Evolutionary conservation across 1,140 invertebrate genomes (phyloP), one percentile per base, ranked within the genome.

Genomic region (Forficula auricularia): DNA sequence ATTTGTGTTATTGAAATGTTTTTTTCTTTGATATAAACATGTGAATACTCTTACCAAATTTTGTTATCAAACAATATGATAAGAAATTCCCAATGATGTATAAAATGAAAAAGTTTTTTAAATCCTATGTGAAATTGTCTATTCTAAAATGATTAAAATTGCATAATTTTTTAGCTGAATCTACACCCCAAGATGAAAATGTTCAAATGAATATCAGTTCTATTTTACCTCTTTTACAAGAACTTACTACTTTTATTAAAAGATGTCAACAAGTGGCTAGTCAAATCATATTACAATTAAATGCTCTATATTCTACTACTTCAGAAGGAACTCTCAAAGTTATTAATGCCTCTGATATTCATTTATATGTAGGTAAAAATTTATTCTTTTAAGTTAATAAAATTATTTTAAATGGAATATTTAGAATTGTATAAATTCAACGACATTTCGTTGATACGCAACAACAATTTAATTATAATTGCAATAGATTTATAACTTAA

Each of bases 271-370:
- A 77, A 51, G 75, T 80, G 9, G 61, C 73, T 3, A 64, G 59
- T 30, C 73, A 77, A 56, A 57, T 79, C 3, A 63, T 82, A 36
- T 66, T 67, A 34, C 81, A 86, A 62, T 57, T 83, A 37, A 69
- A 73, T 57, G 65, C 66, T 16, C 58, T 78, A 15, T 69, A 74
- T 50, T 59, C 57, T 15, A 42, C 44, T 52, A 54, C 44, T 40
- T 60, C 57, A 46, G 51, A 45, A 46, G 53, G 53, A 31, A 52
- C 54, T 32, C 55, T 27, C 22, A 27, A 55, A 44, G 38, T 65
- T 36, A 63, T 66, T 44, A 56, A 64, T 54, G 57, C 65, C 3
- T 52, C 57, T 18, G 65, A 65, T 52, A 61, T 67, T 9, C 66
- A 67, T 52, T 66, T 68, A 40, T 57, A 60, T 52, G 64, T 66